phyloP scores from a whole-genome alignment of 1,140 invertebrate genomes.

The Riptortus pedestris region DNA sequence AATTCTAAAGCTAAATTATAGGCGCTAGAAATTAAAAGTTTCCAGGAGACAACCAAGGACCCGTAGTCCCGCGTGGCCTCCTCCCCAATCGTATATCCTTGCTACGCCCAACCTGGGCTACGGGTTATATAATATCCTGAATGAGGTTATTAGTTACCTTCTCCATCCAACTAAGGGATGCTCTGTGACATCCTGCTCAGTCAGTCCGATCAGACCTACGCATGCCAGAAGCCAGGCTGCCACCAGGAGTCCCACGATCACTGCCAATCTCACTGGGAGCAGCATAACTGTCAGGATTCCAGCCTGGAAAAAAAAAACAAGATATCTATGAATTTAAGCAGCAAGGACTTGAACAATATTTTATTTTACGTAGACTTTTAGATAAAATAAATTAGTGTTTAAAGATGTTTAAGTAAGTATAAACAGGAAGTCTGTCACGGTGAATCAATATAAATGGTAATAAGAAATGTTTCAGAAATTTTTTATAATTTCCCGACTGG shows the following conservation, averaged over 20 bases:
- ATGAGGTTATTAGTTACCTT: constrained; percentile 51
- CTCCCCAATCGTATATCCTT: no score
- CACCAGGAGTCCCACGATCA: constrained; percentile 61
- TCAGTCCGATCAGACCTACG: constrained; percentile 62
- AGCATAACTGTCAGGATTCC: constrained; percentile 65
- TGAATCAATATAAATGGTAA: no score
- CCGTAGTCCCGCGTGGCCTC: no score
- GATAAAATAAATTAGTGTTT: background rate
- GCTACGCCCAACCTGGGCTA: no score
- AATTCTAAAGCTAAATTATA: no score
- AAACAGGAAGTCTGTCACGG: background rate
- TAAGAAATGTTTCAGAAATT: no score
- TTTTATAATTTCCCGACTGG: no score
- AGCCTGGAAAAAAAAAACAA: constrained; percentile 60
- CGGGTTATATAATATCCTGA: no score
- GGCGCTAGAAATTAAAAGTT: no score
- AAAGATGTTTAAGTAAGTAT: background rate
- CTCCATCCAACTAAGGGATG: constrained; percentile 71
- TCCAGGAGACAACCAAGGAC: no score
- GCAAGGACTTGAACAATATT: background rate
- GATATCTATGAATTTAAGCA: background rate
- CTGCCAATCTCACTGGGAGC: constrained; percentile 61
- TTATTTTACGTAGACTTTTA: background rate
- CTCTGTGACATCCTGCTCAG: constrained; percentile 59
- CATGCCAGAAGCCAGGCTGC: constrained; percentile 71